A percentile compares a stretch with the other conserved stretches of the same genome.
These are phyloP conservation scores for Paratrypauchen microcephalus DNA, from an alignment of 2,797 vertebrate genomes.

Conservation along the genomic window DNA sequence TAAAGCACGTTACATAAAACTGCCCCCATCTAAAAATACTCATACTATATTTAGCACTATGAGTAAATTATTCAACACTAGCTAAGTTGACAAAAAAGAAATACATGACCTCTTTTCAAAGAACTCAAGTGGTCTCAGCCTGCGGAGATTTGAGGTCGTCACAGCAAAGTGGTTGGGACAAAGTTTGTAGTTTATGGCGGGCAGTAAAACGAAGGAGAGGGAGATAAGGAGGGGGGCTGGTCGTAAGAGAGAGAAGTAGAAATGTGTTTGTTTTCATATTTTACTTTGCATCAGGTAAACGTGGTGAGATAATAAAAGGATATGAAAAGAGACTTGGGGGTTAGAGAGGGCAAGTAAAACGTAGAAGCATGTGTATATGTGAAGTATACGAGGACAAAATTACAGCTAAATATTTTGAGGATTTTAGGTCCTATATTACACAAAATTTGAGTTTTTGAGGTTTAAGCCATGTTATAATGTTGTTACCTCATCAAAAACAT, in stretches of 20 bases:
- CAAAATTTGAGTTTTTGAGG: too few relatives aligned
- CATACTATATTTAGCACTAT: slow-evolving; percentile 56
- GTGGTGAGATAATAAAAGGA: slow-evolving; percentile 19
- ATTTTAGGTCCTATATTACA: too few relatives aligned
- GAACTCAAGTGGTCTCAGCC: slow-evolving; percentile 39
- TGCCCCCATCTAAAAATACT: slow-evolving; percentile 65
- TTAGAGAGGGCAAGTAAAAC: slow-evolving; percentile 9
- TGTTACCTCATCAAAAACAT: too few relatives aligned
- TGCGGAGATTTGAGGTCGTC: slow-evolving; percentile 58
- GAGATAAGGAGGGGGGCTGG: slow-evolving; percentile 42
- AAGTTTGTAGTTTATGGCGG: slow-evolving; percentile 60
- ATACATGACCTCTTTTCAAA: slow-evolving; percentile 49
- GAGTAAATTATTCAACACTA: slow-evolving; percentile 66
- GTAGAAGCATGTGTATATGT: too few relatives aligned
- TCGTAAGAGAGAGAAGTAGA: slow-evolving; percentile 39
- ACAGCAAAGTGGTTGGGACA: slow-evolving; percentile 54
- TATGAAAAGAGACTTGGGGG: slow-evolving; percentile 8
- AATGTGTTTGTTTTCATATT: slow-evolving; percentile 50
- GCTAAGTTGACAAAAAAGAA: slow-evolving; percentile 43
- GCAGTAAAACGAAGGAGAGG: slow-evolving; percentile 42
- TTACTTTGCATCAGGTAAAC: slow-evolving; percentile 23
- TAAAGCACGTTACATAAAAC: slow-evolving; percentile 74
- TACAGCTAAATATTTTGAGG: neutral
- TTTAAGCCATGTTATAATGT: too few relatives aligned
- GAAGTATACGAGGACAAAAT: slow-evolving; percentile 9